A percentile compares a stretch with the other conserved stretches of the same genome.
These are phyloP conservation scores for Trachymyrmex cornetzi DNA, from an alignment of 1,140 invertebrate species.

Conservation along the genomic window DNA sequence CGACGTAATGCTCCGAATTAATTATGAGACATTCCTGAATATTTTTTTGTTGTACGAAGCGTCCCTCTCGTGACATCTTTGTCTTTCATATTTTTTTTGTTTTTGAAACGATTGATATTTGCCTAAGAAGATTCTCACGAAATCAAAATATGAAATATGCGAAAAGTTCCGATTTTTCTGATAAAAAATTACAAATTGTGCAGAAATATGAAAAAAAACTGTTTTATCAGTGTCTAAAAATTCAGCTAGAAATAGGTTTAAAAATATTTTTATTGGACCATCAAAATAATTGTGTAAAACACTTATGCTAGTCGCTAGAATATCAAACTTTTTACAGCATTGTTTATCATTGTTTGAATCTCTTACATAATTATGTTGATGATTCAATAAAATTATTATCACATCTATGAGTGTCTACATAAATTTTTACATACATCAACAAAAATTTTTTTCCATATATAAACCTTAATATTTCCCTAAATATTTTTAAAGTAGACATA, in stretches of 20 bases:
- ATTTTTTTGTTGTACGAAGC: constrained; percentile 18
- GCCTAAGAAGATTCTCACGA: constrained; percentile 4
- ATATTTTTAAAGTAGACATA: neutral
- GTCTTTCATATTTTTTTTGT: neutral
- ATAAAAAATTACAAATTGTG: neutral
- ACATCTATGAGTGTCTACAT: no score
- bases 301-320: no score
- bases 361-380: no score
- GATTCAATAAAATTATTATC: no score
- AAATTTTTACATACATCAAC: no score
- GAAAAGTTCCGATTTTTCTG: neutral
- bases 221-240: no score
- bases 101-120: constrained; percentile 25
- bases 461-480: neutral
- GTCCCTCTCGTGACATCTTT: neutral
- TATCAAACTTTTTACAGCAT: no score
- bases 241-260: no score
- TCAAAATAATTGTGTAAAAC: no score
- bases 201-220: neutral
- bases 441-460: neutral
- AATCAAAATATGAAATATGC: neutral
- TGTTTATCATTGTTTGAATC: no score
- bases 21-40: constrained; percentile 15
- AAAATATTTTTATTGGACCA: no score
- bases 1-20: constrained; percentile 43